Conservation (phyloP, 1,140 invertebrate genomes). For the Asbolus verrucosus region DNA sequence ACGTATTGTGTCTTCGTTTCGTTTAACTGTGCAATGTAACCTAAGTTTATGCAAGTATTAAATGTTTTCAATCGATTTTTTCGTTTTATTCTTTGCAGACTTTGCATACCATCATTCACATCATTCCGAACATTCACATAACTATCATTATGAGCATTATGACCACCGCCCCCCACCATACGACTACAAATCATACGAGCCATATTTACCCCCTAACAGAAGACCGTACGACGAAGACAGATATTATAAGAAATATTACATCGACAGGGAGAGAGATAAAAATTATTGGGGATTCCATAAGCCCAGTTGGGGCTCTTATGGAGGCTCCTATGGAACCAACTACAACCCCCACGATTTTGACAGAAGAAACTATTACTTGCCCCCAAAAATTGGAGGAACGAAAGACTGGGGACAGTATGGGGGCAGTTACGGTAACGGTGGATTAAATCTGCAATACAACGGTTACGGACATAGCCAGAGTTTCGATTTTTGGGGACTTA, state of each 20-base stretch:
- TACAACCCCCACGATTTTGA: slow-evolving; percentile 49
- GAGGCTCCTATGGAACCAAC: slow-evolving; percentile 64
- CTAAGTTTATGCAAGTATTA: slow-evolving; percentile 10
- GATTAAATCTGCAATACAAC: slow-evolving; percentile 55
- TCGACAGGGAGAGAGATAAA: slow-evolving; percentile 47
- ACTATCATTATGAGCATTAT: slow-evolving; percentile 53
- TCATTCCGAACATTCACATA: slow-evolving; percentile 52
- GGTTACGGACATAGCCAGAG: slow-evolving; percentile 61
- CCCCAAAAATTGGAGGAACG: slow-evolving; percentile 47
- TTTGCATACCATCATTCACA: slow-evolving; percentile 57
- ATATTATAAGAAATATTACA: slow-evolving; percentile 40
- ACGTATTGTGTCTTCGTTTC: slow-evolving; percentile 52
- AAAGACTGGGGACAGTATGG: slow-evolving; percentile 63
- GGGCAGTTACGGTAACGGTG: slow-evolving; percentile 61
- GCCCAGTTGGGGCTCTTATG: slow-evolving; percentile 62
- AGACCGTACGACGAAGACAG: slow-evolving; percentile 41
- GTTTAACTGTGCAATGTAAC: slow-evolving; percentile 40
- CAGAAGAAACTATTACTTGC: slow-evolving; percentile 54
- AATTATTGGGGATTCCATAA: slow-evolving; percentile 49
- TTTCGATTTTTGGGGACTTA: slow-evolving; percentile 60
- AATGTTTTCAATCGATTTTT: slow-evolving; percentile 30
- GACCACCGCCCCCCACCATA: slow-evolving; percentile 49
- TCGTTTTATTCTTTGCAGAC: slow-evolving; percentile 59
- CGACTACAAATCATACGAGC: slow-evolving; percentile 45
- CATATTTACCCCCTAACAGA: slow-evolving; percentile 40